phyloP scores from a whole-genome alignment of 2,797 vertebrate genomes.

The Sebastes itinus region DNA sequence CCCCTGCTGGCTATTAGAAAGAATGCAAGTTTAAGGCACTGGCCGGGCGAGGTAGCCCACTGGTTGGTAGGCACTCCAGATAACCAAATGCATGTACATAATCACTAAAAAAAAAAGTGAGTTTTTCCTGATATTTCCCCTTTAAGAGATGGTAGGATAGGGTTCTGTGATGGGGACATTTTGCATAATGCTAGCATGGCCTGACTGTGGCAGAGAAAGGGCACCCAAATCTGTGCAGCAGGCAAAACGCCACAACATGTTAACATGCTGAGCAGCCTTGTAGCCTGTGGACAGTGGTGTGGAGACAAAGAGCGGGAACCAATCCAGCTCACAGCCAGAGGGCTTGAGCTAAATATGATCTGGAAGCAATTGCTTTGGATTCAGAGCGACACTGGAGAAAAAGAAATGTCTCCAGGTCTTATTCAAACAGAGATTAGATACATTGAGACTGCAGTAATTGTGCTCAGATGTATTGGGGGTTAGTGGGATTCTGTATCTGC shows the following conservation, averaged over 20 bases:
- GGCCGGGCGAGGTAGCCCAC: accelerated
- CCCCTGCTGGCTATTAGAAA: too few relatives aligned
- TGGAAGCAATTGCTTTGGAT: slow-evolving; percentile 30
- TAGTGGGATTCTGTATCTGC: background rate
- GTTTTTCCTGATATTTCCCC: background rate
- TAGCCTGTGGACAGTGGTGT: slow-evolving; percentile 55
- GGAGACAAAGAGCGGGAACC: slow-evolving; percentile 38
- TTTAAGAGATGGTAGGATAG: background rate
- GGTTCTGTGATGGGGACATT: background rate
- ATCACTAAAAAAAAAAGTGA: background rate
- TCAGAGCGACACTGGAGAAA: slow-evolving; percentile 6
- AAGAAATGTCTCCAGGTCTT: background rate
- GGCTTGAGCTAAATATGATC: slow-evolving; percentile 13
- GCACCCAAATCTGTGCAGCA: slow-evolving; percentile 44
- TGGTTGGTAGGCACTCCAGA: too few relatives aligned
- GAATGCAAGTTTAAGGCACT: too few relatives aligned
- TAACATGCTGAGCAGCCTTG: slow-evolving; percentile 56
- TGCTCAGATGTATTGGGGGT: background rate
- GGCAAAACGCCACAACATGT: slow-evolving; percentile 65
- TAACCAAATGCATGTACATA: background rate
- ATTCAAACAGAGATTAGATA: background rate
- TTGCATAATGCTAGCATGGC: background rate
- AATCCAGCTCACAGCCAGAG: slow-evolving; percentile 31
- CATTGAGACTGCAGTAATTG: background rate
- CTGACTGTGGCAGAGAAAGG: slow-evolving; percentile 20